phyloP scores from a whole-genome alignment of 2,797 vertebrate genomes.

The Spinibarbus caldwelli region DNA sequence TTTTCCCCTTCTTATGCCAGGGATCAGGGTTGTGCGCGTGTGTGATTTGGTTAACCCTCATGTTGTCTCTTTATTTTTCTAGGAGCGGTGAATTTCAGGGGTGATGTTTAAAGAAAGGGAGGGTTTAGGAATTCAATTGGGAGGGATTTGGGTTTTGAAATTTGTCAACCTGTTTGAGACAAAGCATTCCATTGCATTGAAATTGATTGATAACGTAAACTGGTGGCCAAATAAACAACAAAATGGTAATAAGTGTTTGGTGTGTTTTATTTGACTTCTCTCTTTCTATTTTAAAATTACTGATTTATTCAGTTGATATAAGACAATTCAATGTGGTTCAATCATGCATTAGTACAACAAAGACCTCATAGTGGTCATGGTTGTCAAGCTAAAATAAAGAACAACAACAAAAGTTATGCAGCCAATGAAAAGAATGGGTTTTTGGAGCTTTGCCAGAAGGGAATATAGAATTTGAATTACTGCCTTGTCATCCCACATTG shows the following conservation, averaged over 20 bases:
- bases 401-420: neutral
- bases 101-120: conserved; percentile 32
- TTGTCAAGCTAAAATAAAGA: neutral
- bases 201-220: conserved; percentile 80
- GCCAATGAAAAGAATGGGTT: neutral
- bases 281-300: neutral
- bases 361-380: neutral
- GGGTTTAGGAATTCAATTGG: conserved; percentile 41
- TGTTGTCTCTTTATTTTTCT: conserved; percentile 50
- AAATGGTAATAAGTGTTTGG: conserved; percentile 65
- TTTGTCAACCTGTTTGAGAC: conserved; percentile 49
- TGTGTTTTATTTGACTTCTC: conserved; percentile 25
- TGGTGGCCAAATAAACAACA: conserved; percentile 94
- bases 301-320: neutral
- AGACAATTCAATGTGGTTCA: neutral
- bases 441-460: neutral
- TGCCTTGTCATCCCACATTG: neutral
- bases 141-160: conserved; percentile 46
- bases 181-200: conserved; percentile 86
- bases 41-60: conserved; percentile 24
- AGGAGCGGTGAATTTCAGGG: conserved; percentile 31
- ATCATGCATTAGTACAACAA: neutral
- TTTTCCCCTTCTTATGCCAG: conserved; percentile 50
- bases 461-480: neutral
- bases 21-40: conserved; percentile 56